phyloP scores from a whole-genome alignment of 1,140 invertebrate species.

The Pseudobourletiella spinata region DNA sequence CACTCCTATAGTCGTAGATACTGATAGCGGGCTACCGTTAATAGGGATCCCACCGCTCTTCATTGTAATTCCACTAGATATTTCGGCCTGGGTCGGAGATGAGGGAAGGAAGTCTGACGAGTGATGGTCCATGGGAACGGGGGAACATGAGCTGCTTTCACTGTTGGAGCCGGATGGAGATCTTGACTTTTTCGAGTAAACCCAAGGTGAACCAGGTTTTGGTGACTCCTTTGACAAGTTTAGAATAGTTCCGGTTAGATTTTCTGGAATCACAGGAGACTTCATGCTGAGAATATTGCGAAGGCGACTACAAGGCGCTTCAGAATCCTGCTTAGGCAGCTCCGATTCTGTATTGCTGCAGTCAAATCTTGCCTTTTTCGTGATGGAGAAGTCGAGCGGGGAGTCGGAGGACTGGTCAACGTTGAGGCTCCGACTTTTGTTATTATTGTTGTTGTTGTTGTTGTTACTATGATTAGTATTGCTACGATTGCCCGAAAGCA shows the following conservation, averaged over 20 bases:
- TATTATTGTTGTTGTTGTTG: not conserved
- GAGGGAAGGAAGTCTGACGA: not conserved
- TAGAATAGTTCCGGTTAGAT: conserved; percentile 17
- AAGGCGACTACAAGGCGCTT: conserved; percentile 31
- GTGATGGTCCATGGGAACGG: not conserved
- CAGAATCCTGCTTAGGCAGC: conserved; percentile 4
- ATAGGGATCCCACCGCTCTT: not conserved
- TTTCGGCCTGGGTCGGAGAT: conserved; percentile 5
- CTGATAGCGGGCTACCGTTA: not conserved
- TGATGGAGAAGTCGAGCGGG: conserved; percentile 39
- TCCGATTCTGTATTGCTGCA: conserved; percentile 2
- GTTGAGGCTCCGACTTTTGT: not conserved
- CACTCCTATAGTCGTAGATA: not conserved
- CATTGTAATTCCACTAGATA: conserved; percentile 4
- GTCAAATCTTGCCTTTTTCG: conserved; percentile 32
- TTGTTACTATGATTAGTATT: not conserved
- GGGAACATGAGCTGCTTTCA: not conserved
- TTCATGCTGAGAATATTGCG: conserved; percentile 32
- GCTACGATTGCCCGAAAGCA: not conserved
- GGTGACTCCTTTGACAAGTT: conserved; percentile 24
- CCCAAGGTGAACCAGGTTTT: not conserved
- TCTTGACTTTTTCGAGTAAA: not conserved
- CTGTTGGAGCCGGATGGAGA: not conserved
- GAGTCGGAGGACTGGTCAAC: conserved; percentile 20
- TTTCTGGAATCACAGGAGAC: conserved; percentile 11